Evolutionary conservation across 1,140 invertebrate genomes (phyloP), one percentile per base, ranked within the genome.

Genomic region (Papilio polytes): DNA sequence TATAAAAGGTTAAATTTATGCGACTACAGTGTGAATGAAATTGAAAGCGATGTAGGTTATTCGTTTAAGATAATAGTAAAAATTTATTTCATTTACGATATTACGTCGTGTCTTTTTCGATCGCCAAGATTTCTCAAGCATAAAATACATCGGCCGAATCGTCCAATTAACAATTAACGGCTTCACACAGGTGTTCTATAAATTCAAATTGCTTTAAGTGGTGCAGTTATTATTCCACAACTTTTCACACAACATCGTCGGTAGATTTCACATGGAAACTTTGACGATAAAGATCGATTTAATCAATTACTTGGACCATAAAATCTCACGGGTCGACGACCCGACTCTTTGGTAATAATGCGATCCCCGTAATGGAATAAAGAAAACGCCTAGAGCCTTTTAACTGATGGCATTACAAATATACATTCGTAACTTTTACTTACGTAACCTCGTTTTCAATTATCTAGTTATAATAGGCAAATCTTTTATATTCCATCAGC

Each of bases 401-500:
- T 88, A 89, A 84, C 88, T 74, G 83, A 85, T 88, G 90, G 88
- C 87, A 83, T 85, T 84, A 88, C 83, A 89, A 85, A 86, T 87
- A 92, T 91, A 89, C 91, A 89, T 90, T 89, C 88, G 87, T 89
- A 84, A 92, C 87, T 91, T 88, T 85, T 85, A 82, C 74, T 93
- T 91, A 90, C 86, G 87, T 90, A 93, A 94, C 86, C 70, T 73
- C 81, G 85, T 88, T 89, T 92, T 90, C 90, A 93, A 93, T 93
- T 91, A 91, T 83, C 82, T 70, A 70, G 81, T 84, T 87, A 83
- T 90, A 90, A 91, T 87, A 86, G 85, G 86, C 87, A 88, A 85
- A 86, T 88, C 85, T 87, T 86, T 87, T 84, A 89, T 85, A 87
- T 86, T 89, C 87, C 83, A 85, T 88, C 84, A 85, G 74, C 72